These are phyloP conservation scores for Coleophora flavipennella DNA, from an alignment of 2,888 invertebrate genomes.

Conservation along the genomic window DNA sequence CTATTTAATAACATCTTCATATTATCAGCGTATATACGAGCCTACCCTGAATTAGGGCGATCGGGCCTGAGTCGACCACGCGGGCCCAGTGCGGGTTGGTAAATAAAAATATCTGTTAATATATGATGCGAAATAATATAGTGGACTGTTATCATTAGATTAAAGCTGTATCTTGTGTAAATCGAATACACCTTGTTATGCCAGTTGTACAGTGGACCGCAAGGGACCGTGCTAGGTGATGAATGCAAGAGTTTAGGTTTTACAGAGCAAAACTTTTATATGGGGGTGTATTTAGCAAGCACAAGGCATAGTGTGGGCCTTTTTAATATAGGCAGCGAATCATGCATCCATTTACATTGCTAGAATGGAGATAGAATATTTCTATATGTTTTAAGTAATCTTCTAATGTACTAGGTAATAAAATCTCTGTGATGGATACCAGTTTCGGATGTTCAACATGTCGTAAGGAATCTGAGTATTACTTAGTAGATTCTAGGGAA, in stretches of 20 bases:
- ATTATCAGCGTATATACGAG: no score
- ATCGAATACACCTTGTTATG: slow-evolving; percentile 51
- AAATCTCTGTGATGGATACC: slow-evolving; percentile 67
- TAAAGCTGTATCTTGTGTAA: slow-evolving; percentile 44
- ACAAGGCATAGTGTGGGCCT: slow-evolving; percentile 43
- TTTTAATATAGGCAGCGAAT: slow-evolving; percentile 52
- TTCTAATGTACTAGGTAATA: slow-evolving; percentile 53
- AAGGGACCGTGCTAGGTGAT: slow-evolving; percentile 60
- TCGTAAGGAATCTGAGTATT: slow-evolving; percentile 64
- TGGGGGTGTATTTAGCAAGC: slow-evolving; percentile 55
- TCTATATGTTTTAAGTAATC: slow-evolving; percentile 57
- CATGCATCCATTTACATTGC: slow-evolving; percentile 60
- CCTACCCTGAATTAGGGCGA: no score
- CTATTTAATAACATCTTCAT: no score
- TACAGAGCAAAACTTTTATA: slow-evolving; percentile 31
- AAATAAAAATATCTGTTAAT: slow-evolving; percentile 1
- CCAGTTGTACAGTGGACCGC: slow-evolving; percentile 60
- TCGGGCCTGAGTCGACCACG: no score
- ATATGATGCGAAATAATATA: slow-evolving; percentile 5
- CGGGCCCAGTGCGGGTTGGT: no score
- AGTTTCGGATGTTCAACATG: slow-evolving; percentile 55
- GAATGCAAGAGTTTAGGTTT: slow-evolving; percentile 54
- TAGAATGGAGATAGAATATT: slow-evolving; percentile 53
- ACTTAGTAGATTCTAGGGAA: slow-evolving; percentile 58
- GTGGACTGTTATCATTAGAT: slow-evolving; percentile 32